Evolutionary conservation across 23 tunicate species (phyloP).

Genomic region (Ascidia mentula): DNA sequence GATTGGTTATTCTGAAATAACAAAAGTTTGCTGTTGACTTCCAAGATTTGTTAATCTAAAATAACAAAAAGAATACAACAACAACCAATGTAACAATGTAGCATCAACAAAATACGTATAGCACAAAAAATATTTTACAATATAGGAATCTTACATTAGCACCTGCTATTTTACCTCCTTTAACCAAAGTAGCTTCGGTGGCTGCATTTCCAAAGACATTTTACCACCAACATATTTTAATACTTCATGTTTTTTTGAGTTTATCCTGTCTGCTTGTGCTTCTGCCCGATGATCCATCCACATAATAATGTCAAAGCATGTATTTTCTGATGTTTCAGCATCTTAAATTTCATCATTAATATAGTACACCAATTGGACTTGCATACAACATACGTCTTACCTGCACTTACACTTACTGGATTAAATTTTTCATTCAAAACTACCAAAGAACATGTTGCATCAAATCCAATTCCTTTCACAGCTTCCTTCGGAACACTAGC

Average conservation of each 20-base stretch:
- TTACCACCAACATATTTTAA: constrained; percentile 86
- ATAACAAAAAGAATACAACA: too few relatives aligned
- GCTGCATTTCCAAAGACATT: constrained; percentile 95
- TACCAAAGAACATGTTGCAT: constrained; percentile 94
- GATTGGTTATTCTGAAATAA: constrained; percentile 11
- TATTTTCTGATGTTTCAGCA: not conserved
- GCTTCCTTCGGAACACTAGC: constrained; percentile 12
- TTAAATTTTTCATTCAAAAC: constrained; percentile 57
- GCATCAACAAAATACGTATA: too few relatives aligned
- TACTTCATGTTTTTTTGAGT: constrained; percentile 42
- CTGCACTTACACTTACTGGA: constrained; percentile 42
- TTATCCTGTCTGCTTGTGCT: constrained; percentile 67
- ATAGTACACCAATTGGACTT: not conserved
- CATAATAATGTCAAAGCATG: constrained; percentile 58
- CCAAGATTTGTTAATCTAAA: too few relatives aligned
- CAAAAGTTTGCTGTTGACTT: too few relatives aligned
- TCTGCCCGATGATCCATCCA: constrained; percentile 98
- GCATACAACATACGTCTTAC: not conserved
- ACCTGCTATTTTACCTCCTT: constrained; percentile 38
- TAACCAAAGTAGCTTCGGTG: constrained; percentile 83
- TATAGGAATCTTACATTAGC: not conserved
- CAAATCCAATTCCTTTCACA: constrained; percentile 88
- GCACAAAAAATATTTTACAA: too few relatives aligned
- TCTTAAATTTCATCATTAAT: not conserved
- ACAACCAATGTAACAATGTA: too few relatives aligned